Evolutionary conservation across 2,797 vertebrate genomes (phyloP), one percentile per base, ranked within the genome.

Genomic region (Eidolon dupreanum): DNA sequence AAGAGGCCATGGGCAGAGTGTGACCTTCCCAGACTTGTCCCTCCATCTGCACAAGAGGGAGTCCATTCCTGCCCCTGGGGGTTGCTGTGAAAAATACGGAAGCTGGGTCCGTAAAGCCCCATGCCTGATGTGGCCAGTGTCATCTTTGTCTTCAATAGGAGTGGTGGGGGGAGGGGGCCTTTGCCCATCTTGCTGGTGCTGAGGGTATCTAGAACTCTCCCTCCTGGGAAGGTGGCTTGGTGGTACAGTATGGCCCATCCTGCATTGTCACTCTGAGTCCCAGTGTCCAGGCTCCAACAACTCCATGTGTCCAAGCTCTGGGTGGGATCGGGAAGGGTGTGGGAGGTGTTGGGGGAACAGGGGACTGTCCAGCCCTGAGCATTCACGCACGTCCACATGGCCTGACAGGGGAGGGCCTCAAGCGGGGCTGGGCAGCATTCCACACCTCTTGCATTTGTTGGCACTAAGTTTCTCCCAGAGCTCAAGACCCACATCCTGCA

Each of bases 71-170:
- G 75, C 2, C 46, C 26, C 3, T 4, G 4, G 20, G 26, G 16
- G 28, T 53, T 43, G 38, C 85, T 33, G 49, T 10, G 75, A 46
- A 41, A 41, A 55, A 22, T 46, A 65, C 20, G 24, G 3, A 16
- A 75, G n/a, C 20, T 19, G 28, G 33, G 8, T 71, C 31, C 41
- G 1, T 63, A 68, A 82, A 88, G 70, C 19, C 66, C 41, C 12
- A 0, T 0, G 7, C 20, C 81, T 13, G 2, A 0, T 2, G 15
- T 63, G 19, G 11, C 33, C 1, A 2, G 6, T 41, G 9, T 38
- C 22, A 4, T 74, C 15, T n/a, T 77, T 2, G 6, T 31, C 24
- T 2, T 10, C 22, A 0, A 24, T 15, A 3, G 5, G 57, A 15
- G 49, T 49, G 0, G 49, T 49, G 15, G 15, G 4, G 49, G 4